Evolutionary conservation across 2,888 invertebrate species (phyloP), one percentile per base, ranked within the genome.

Genomic region (Morpho achilles): DNA sequence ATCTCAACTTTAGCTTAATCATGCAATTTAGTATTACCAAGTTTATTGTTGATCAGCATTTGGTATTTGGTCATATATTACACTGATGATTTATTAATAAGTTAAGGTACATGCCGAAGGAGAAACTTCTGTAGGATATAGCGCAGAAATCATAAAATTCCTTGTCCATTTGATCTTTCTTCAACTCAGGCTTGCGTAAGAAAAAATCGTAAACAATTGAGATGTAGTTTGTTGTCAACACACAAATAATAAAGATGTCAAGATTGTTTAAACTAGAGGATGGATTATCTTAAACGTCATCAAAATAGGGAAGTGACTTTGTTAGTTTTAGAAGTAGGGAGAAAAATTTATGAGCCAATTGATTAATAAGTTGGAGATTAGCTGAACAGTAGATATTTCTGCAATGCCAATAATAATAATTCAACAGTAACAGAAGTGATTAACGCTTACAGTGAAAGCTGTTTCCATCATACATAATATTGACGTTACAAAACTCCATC

Each of bases 191-290:
- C 32, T 22, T 7, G 55, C 49, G 48, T 39, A 32, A 43, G n/a
- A 10, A 50, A 55, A 48, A 41, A 45, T 42, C 49, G 69, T 69
- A 71, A 79, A 80, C 74, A 77, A 81, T 79, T 69, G 67, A 62
- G 47, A 16, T 56, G 61, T 59, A 66, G 65, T 67, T 69, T 66
- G 73, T 74, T 72, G 68, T 75, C 76, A 23, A 42, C 53, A 54
- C 23, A 54, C 54, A 85, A 86, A 83, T 83, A 84, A 77, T 80
- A 79, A 83, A 84, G 72, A 67, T 74, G 81, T 79, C 81, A 69
- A 67, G 72, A 71, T 77, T 80, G 73, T 81, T 74, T 80, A 79
- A 77, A 80, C 79, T 77, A 67, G 69, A 69, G 78, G 80, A 86
- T 81, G 70, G 86, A 86, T 84, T 59, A 52, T 69, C 76, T 32